phyloP scores from a whole-genome alignment of 2,113 vertebrate genomes.

The Spizaetus ornatus region DNA sequence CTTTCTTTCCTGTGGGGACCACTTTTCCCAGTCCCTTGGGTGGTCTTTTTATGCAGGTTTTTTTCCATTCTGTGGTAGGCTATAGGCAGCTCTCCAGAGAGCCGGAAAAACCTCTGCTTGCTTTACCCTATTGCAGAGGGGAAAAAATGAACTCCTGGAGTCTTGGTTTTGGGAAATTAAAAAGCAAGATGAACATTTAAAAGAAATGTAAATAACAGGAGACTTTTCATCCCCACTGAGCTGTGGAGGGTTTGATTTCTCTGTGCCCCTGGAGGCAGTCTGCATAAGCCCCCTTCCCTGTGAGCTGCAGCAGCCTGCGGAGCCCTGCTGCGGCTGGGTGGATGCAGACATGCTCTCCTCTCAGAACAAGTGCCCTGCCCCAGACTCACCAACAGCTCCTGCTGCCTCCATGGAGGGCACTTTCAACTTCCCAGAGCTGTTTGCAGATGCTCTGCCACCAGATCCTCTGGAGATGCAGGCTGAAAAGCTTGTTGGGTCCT shows the following conservation, averaged over 20 bases:
- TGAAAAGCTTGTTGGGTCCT: not conserved
- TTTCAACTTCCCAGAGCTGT: not conserved
- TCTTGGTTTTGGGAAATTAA: not conserved
- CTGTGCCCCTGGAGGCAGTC: not conserved
- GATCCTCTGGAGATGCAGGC: not conserved
- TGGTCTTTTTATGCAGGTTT: slow-evolving; percentile 55
- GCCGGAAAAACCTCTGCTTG: not conserved
- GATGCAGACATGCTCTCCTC: not conserved
- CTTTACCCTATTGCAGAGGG: not conserved
- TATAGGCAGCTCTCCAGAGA: slow-evolving; percentile 48
- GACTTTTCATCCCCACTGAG: not conserved
- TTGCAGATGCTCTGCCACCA: not conserved
- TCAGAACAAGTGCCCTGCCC: not conserved
- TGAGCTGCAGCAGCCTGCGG: not conserved
- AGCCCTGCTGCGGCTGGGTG: rapidly evolving
- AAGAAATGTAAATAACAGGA: not conserved
- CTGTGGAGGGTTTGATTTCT: not conserved
- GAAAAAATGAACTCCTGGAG: not conserved
- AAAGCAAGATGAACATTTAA: not conserved
- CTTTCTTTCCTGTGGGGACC: slow-evolving; percentile 57
- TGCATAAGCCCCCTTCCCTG: not conserved
- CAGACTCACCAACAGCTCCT: rapidly evolving
- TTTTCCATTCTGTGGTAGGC: slow-evolving; percentile 41
- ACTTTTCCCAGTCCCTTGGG: slow-evolving; percentile 64
- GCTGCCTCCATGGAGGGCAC: not conserved